Evolutionary conservation across 2,888 invertebrate species (phyloP).

Genomic region (Cerastoderma edule): DNA sequence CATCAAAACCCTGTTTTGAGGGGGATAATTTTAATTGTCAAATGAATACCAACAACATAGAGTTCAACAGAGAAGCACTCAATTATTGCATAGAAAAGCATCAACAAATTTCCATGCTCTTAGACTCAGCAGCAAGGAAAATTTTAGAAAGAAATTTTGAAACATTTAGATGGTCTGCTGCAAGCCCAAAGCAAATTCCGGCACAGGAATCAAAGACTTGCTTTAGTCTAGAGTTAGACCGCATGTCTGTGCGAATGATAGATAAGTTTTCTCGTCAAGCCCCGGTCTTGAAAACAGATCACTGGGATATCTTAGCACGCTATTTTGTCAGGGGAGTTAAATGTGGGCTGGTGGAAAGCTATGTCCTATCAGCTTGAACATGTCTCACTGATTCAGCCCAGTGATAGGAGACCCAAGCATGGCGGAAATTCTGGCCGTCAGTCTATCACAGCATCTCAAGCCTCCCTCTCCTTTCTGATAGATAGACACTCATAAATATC

Average conservation of each 20-base stretch:
- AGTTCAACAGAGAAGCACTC: no score
- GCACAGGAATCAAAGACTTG: no score
- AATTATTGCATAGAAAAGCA: slow-evolving; percentile 40
- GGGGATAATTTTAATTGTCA: no score
- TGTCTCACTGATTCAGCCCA: slow-evolving; percentile 12
- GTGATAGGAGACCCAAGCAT: slow-evolving; percentile 1
- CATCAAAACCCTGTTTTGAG: no score
- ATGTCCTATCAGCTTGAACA: slow-evolving; percentile 51
- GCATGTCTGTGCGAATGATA: no score
- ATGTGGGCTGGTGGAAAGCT: slow-evolving; percentile 49
- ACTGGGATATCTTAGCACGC: slow-evolving; percentile 46
- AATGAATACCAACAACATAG: no score
- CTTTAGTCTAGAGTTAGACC: no score
- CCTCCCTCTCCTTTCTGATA: no score
- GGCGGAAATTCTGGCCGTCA: slow-evolving; percentile 8
- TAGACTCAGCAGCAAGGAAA: no score
- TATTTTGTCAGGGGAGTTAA: slow-evolving; percentile 46
- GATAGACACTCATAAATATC: slow-evolving; percentile 12
- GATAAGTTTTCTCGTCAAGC: slow-evolving; percentile 53
- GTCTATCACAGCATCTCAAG: no score
- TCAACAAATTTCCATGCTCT: slow-evolving; percentile 44
- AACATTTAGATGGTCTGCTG: slow-evolving; percentile 48
- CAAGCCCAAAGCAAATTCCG: no score
- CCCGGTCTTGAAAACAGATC: slow-evolving; percentile 43
- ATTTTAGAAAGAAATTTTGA: slow-evolving; percentile 63